Evolutionary conservation across 2,888 invertebrate genomes (phyloP).

Genomic region (Epinotia ramella): DNA sequence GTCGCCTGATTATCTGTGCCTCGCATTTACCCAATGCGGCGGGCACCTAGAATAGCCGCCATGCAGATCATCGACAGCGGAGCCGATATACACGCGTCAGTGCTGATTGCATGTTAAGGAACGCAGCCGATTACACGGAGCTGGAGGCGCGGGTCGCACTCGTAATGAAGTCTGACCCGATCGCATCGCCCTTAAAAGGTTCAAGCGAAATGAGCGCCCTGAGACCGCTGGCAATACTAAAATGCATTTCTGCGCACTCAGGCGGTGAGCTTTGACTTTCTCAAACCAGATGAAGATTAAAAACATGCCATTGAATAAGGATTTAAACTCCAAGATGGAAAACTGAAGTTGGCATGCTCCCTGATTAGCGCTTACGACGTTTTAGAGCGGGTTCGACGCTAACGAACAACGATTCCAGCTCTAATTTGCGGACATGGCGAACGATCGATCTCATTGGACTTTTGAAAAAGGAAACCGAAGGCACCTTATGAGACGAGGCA

Average conservation of each 20-base stretch:
- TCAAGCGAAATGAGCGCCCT: slow-evolving; percentile 67
- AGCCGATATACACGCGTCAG: slow-evolving; percentile 30
- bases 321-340: slow-evolving; percentile 48
- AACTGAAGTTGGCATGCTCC: slow-evolving; percentile 49
- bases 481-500: slow-evolving; percentile 74
- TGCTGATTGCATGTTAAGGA: slow-evolving; percentile 36
- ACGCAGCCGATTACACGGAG: slow-evolving; percentile 10
- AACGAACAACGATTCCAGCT: slow-evolving; percentile 83
- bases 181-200: slow-evolving; percentile 61
- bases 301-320: slow-evolving; percentile 53
- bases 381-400: slow-evolving; percentile 56
- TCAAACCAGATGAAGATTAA: slow-evolving; percentile 70
- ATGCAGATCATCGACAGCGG: slow-evolving; percentile 24
- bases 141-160: slow-evolving; percentile 49
- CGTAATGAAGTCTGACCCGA: slow-evolving; percentile 69
- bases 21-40: background rate
- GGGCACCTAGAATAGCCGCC: slow-evolving; percentile 14
- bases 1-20: too few relatives aligned
- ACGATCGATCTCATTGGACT: slow-evolving; percentile 84
- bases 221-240: slow-evolving; percentile 71
- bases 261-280: slow-evolving; percentile 74
- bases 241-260: slow-evolving; percentile 73
- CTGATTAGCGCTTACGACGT: slow-evolving; percentile 57
- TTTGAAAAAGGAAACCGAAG: slow-evolving; percentile 79
- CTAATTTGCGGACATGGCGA: slow-evolving; percentile 84